Base-by-base conservation (phyloP, 2,888 invertebrate species). In the Mimachlamys varia region DNA sequence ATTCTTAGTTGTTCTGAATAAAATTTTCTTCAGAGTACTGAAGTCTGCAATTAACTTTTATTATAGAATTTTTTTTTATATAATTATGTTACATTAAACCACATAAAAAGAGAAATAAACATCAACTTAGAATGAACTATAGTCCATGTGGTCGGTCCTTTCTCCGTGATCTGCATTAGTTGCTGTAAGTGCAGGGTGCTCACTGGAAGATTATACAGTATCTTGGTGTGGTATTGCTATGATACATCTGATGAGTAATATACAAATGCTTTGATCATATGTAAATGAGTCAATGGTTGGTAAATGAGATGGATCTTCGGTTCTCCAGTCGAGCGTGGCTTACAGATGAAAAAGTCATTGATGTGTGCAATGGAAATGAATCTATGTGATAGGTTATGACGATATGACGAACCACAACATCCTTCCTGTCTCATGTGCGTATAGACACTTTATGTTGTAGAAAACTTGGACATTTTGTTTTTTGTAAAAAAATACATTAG, bases 401-500 rank as follows among this genome's bases (percentile, higher is more conserved):
- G 76, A 33, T 33, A 33, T 22, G 33, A 76, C 13, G 22, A 76
- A 33, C 76, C 76, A 76, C 76, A 76, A 27, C 76, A 27, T 76
- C 76, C 76, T 27, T 22, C 33, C 76, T 76, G 62, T 17, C 27
- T 27, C 27, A 27, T 76, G 76, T 27, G 76, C 27, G 27, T 76
- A 76, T 27, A 76, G 27, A 76, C 27, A 76, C 76, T 53, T 53
- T 53, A 17, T 76, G 76, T 76, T 76, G 76, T 76, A 76, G 76
- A 76, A 76, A 76, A 76, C 33, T 58, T 58, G 58, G 58, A n/a
- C 53, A 17, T 53, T 53, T 44, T n/a, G 15, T 15, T 76, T 76
- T 15, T 76, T 76, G 76, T 76, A 76, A 76, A 76, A 76, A 76
- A 33, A 76, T 76, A 76, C 76, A 76, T 76, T 33, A 76, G 76